Conservation (phyloP, 2,888 invertebrate species). For the Stenoptilia bipunctidactyla region DNA sequence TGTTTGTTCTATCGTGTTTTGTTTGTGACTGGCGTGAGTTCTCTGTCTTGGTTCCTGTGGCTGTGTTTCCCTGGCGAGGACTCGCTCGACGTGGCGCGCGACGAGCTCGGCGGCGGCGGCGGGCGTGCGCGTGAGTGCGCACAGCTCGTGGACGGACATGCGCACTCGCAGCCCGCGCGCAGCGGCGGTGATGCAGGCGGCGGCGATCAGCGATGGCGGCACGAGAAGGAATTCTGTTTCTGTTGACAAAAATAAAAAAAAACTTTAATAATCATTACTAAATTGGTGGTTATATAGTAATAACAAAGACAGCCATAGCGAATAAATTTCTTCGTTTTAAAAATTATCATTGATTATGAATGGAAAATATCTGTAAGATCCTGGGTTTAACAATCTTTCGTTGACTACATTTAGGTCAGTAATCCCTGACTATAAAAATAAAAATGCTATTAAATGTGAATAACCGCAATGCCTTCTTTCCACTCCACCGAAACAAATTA, state of each 20-base stretch:
- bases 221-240: constrained; percentile 81
- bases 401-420: too few species aligned
- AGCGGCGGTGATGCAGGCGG: constrained; percentile 78
- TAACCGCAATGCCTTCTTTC: too few species aligned
- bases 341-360: too few species aligned
- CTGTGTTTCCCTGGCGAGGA: constrained; percentile 68
- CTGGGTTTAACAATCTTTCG: too few species aligned
- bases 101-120: constrained; percentile 65
- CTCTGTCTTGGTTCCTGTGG: constrained; percentile 50
- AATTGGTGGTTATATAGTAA: too few species aligned
- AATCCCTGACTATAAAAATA: too few species aligned
- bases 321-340: too few species aligned
- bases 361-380: too few species aligned
- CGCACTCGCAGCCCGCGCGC: constrained; percentile 70
- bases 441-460: too few species aligned
- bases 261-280: too few species aligned
- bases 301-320: too few species aligned
- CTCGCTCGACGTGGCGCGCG: constrained; percentile 71
- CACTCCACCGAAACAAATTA: not conserved
- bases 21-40: constrained; percentile 37
- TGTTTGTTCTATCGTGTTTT: constrained; percentile 39
- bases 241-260: constrained; percentile 48
- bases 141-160: constrained; percentile 53
- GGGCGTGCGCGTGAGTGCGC: constrained; percentile 58
- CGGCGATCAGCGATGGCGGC: constrained; percentile 78